A percentile compares a stretch with the other conserved stretches of the same genome.
Conservation (phyloP, 2,888 invertebrate species). For the Geotrupes spiniger region DNA sequence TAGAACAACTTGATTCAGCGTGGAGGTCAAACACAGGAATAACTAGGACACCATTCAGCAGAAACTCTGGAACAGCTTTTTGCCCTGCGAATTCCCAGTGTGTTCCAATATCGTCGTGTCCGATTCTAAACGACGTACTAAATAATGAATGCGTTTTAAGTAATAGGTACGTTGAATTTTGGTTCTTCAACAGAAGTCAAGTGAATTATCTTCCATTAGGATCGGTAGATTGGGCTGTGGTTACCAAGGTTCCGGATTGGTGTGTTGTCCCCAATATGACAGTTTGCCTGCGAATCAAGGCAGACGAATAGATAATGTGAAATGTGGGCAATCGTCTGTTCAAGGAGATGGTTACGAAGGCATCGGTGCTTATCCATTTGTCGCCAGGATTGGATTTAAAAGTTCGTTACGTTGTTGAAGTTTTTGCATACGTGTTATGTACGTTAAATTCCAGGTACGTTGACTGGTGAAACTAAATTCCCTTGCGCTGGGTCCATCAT, state of each 20-base stretch:
- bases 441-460: constrained; percentile 54
- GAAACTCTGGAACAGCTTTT: constrained; percentile 23
- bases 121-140: constrained; percentile 56
- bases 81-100: constrained; percentile 49
- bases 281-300: constrained; percentile 13
- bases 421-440: constrained; percentile 25
- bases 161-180: constrained; percentile 50
- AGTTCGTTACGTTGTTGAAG: too few species aligned
- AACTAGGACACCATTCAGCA: not conserved
- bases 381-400: constrained; percentile 72
- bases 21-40: constrained; percentile 12
- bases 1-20: constrained; percentile 13
- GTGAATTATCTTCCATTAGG: too few species aligned
- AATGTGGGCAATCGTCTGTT: constrained; percentile 65
- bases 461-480: constrained; percentile 66
- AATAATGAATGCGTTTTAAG: constrained; percentile 60
- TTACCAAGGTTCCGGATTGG: constrained; percentile 54
- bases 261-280: constrained; percentile 59
- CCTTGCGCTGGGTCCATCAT: constrained; percentile 77
- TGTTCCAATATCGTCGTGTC: constrained; percentile 58
- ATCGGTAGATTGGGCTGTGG: constrained; percentile 61
- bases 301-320: constrained; percentile 47
- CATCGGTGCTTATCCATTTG: constrained; percentile 74
- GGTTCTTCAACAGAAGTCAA: not conserved
- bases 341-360: constrained; percentile 64